Conservation (phyloP, 1,140 invertebrate genomes). For the Ectropis grisescens region DNA sequence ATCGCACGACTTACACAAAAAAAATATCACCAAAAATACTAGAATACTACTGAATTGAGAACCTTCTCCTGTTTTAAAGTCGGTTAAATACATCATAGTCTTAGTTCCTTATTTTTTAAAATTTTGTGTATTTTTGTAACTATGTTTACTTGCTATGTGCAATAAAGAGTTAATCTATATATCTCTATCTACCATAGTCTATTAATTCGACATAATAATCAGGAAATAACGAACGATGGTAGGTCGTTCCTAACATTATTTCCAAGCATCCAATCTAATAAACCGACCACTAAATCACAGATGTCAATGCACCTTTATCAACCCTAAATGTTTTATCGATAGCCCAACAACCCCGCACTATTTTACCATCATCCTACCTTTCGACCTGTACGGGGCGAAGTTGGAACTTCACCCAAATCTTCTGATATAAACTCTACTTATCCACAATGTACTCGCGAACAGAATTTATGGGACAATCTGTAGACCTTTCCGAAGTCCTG, state of each 20-base stretch:
- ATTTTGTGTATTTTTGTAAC: too few species aligned
- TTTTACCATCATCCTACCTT: conserved; percentile 2
- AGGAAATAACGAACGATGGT: background rate
- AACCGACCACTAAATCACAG: background rate
- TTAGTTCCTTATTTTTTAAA: too few species aligned
- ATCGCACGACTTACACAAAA: too few species aligned
- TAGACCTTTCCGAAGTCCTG: conserved; percentile 37
- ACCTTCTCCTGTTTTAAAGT: too few species aligned
- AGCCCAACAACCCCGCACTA: background rate
- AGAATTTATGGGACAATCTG: conserved; percentile 52
- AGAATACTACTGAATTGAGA: too few species aligned
- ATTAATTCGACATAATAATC: too few species aligned
- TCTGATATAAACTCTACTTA: conserved; percentile 55
- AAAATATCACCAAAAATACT: too few species aligned
- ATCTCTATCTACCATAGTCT: too few species aligned
- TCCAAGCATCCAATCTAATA: background rate
- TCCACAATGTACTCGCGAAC: conserved; percentile 42
- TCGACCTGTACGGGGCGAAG: conserved; percentile 16
- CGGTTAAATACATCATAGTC: too few species aligned
- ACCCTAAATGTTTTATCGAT: background rate
- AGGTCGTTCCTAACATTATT: background rate
- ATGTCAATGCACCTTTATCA: background rate
- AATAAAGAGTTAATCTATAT: too few species aligned
- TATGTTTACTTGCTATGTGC: too few species aligned
- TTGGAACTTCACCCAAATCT: conserved; percentile 42